Conservation (phyloP, 2,888 invertebrate genomes). For the Frankliniella intonsa region DNA sequence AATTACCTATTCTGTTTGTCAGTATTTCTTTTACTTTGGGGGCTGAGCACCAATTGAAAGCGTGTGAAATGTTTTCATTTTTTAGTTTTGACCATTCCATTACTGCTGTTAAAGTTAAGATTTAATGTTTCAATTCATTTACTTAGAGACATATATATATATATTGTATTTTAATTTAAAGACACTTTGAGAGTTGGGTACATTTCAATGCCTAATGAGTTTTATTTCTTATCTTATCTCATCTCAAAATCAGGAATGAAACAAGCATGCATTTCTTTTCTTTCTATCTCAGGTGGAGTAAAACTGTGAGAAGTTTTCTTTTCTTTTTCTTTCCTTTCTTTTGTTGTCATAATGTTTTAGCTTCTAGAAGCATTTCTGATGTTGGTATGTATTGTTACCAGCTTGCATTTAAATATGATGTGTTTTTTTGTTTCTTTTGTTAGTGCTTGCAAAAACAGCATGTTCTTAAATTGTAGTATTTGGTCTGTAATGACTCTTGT, state of each 20-base stretch:
- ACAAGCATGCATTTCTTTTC: not conserved
- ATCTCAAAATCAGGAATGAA: too few relatives aligned
- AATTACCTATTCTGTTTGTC: not conserved
- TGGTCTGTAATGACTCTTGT: too few relatives aligned
- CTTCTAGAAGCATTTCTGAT: not conserved
- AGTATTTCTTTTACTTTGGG: not conserved
- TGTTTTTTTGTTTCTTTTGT: not conserved
- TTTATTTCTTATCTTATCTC: not conserved
- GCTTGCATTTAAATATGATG: not conserved
- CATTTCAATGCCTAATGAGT: not conserved
- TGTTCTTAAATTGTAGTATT: too few relatives aligned
- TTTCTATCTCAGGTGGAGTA: not conserved
- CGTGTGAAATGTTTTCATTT: not conserved
- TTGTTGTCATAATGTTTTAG: not conserved
- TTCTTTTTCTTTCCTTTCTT: not conserved
- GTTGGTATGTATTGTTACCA: too few relatives aligned
- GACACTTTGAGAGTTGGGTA: not conserved
- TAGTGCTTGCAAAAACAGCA: not conserved
- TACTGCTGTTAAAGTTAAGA: not conserved
- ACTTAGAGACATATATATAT: not conserved
- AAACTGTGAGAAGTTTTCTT: not conserved
- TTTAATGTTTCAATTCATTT: not conserved
- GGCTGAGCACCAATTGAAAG: not conserved
- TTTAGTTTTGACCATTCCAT: constrained; percentile 9
- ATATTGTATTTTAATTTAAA: not conserved